phyloP scores from a whole-genome alignment of 2,113 vertebrate species.

The Plecturocebus donacophilus region DNA sequence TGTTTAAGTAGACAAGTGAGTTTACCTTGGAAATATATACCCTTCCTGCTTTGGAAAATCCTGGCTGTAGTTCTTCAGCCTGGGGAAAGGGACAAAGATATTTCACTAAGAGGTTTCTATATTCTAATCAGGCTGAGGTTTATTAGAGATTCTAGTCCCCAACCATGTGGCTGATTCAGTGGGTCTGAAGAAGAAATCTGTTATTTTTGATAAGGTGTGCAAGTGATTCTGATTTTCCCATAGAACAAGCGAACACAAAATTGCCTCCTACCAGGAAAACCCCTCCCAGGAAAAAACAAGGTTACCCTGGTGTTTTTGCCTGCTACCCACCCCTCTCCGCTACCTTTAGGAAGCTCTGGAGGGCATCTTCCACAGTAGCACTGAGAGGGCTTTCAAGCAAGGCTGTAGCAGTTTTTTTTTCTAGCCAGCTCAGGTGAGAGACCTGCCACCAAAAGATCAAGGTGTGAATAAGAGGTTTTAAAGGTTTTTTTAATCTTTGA shows the following conservation, averaged over 20 bases:
- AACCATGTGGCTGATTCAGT: not conserved
- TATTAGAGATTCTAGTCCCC: not conserved
- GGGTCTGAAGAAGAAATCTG: not conserved
- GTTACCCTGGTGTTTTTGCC: not conserved
- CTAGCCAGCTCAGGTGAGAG: constrained; percentile 91
- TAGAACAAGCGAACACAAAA: not conserved
- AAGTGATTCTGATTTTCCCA: not conserved
- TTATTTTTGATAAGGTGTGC: not conserved
- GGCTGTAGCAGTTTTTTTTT: constrained; percentile 91
- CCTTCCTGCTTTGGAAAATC: constrained; percentile 92
- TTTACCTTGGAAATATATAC: constrained; percentile 95
- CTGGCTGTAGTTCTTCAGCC: constrained; percentile 92
- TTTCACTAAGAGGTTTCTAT: constrained; percentile 7
- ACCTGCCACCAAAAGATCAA: constrained; percentile 84
- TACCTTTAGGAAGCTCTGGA: constrained; percentile 94
- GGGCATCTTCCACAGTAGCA: constrained; percentile 91
- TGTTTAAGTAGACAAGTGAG: not conserved
- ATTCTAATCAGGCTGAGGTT: not conserved
- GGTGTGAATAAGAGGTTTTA: not conserved
- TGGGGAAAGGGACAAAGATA: constrained; percentile 63
- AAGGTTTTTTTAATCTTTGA: not conserved
- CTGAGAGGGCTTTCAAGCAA: constrained; percentile 88
- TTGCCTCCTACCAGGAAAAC: not conserved
- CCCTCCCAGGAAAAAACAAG: not conserved
- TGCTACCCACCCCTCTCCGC: not conserved